Evolutionary conservation across 2,113 vertebrate species (phyloP), one percentile per base, ranked within the genome.

Genomic region (Brachypteracias leptosomus): DNA sequence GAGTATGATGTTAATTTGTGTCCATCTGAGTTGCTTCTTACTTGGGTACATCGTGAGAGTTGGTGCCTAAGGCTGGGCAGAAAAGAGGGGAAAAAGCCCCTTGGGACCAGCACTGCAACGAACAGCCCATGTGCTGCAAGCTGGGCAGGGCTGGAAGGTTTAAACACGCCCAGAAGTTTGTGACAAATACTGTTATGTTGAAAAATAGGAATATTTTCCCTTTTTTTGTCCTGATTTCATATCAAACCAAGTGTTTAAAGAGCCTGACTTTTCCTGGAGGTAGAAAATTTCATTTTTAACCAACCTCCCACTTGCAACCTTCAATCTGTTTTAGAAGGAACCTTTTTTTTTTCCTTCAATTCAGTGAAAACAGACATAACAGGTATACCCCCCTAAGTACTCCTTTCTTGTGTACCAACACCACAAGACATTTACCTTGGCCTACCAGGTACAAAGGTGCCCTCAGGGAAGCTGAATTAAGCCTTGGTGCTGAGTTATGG

Each of bases 401-500:
- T 88, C 11, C 35, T 70, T 95, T 77, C 59, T 40, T 77, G 38
- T 89, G 35, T 42, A 47, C 38, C 24, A 62, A 20, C 31, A 65
- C 20, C 1, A 2, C 20, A 42, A 67, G 66, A 49, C 65, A 90
- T 85, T 58, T 78, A 52, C 51, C 20, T n/a, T 75, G 59, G 42
- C 25, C 44, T 77, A 68, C 40, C 47, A 75, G 63, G 92, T 59
- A 38, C 77, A 66, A 28, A 8, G 13, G 25, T 84, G 81, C 16
- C 59, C 54, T 0, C 5, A 90, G 85, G 93, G 84, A 75, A 46
- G 84, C 65, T 96, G 70, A 95, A 93, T 94, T 90, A 87, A 89
- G 54, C 88, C 86, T 68, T 66, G 35, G 66, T 89, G 85, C 83
- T 96, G 73, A 96, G 61, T 96, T 96, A 77, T 20, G 66, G 52